These are phyloP conservation scores for Schizothorax lantsangensis DNA, from an alignment of 2,797 vertebrate genomes.

Conservation along the genomic window DNA sequence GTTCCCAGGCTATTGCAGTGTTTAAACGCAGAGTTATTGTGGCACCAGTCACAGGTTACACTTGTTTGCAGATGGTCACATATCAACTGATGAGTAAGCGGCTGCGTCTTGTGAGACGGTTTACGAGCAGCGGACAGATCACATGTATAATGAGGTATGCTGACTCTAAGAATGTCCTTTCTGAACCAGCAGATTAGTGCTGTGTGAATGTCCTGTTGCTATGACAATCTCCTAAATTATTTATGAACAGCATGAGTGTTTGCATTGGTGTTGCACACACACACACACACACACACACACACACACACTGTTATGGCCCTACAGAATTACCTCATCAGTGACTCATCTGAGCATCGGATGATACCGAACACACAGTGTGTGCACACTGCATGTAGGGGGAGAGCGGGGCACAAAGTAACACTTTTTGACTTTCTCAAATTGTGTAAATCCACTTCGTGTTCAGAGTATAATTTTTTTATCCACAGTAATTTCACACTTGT, in stretches of 20 bases:
- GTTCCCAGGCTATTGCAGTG: neutral
- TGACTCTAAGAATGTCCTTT: constrained; percentile 35
- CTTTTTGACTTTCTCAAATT: too few relatives aligned
- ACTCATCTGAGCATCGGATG: constrained; percentile 30
- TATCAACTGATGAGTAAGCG: constrained; percentile 23
- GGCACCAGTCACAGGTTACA: neutral
- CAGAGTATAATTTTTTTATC: too few relatives aligned
- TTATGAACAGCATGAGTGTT: constrained; percentile 45
- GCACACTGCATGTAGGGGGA: neutral
- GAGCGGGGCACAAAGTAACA: too few relatives aligned
- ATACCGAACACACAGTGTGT: constrained; percentile 7
- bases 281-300: constrained; percentile 20
- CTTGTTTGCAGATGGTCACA: neutral
- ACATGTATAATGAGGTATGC: constrained; percentile 29
- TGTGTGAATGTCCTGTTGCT: constrained; percentile 43
- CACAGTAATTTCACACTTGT: too few relatives aligned
- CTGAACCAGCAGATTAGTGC: constrained; percentile 45
- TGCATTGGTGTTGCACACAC: constrained; percentile 14
- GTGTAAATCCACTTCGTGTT: too few relatives aligned
- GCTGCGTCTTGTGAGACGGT: neutral
- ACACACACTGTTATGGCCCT: constrained; percentile 17
- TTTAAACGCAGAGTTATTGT: neutral
- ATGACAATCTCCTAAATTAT: constrained; percentile 29
- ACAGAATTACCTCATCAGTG: constrained; percentile 41
- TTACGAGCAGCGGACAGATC: constrained; percentile 24